Conservation (phyloP, 2,797 vertebrate genomes). For the Gastrophryne carolinensis region DNA sequence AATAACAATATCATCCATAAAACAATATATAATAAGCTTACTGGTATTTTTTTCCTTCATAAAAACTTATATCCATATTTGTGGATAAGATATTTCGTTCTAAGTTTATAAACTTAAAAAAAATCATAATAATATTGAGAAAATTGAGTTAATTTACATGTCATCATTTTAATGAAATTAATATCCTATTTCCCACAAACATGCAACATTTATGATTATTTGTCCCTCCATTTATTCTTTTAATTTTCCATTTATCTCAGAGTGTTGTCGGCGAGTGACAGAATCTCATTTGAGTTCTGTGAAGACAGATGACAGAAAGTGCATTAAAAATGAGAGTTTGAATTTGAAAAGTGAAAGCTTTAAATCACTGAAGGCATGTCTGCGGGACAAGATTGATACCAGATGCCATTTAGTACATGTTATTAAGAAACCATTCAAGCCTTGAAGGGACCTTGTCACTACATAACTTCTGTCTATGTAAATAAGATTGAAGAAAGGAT, state of each 20-base stretch:
- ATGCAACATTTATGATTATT: slow-evolving; percentile 13
- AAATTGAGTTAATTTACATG: background rate
- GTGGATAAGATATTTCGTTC: background rate
- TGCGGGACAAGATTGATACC: slow-evolving; percentile 73
- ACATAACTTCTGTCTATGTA: slow-evolving; percentile 74
- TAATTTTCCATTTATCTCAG: slow-evolving; percentile 69
- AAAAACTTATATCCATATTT: too few relatives aligned
- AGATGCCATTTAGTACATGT: slow-evolving; percentile 73
- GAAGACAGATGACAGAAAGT: slow-evolving; percentile 75
- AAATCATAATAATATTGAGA: background rate
- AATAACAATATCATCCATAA: too few relatives aligned
- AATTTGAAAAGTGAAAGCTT: slow-evolving; percentile 73
- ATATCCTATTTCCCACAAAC: slow-evolving; percentile 1
- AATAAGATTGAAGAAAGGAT: slow-evolving; percentile 70
- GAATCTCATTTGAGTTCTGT: slow-evolving; percentile 72
- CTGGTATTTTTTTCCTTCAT: too few relatives aligned
- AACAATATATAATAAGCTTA: too few relatives aligned
- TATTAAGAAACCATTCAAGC: slow-evolving; percentile 74
- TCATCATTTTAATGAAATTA: background rate
- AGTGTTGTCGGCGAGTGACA: slow-evolving; percentile 71
- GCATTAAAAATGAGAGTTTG: slow-evolving; percentile 75
- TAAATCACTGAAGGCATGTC: slow-evolving; percentile 73
- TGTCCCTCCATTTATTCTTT: slow-evolving; percentile 60
- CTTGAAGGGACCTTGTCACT: slow-evolving; percentile 76
- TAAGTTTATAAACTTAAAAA: background rate